Evolutionary conservation across 2,797 vertebrate genomes (phyloP), one percentile per base, ranked within the genome.

Genomic region (Euthynnus affinis): DNA sequence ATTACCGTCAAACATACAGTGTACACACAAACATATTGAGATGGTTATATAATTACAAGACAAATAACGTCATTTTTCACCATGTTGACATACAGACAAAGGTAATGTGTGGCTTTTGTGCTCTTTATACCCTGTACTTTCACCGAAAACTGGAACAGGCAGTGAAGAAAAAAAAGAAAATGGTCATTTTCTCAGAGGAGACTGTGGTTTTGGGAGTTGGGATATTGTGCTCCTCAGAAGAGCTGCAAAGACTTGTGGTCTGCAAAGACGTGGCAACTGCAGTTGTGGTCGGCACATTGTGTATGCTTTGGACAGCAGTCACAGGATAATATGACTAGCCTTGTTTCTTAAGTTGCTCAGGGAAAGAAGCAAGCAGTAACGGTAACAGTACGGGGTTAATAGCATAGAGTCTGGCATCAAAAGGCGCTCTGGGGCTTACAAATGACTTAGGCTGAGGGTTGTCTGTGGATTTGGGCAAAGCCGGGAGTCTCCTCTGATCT

Each of bases 181-280:
- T 59, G 0, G 65, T 70, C 4, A 29, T 88, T 88, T 86, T 80
- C 80, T 68, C 52, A 67, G 69, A 71, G 83, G 76, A 49, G 73
- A 59, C 56, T 49, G 86, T 62, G 83, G 82, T 90, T 88, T 18
- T 64, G 48, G 10, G 72, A 58, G 74, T 80, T 68, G 78, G 80
- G 56, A 84, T 76, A 69, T 78, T 82, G 77, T 84, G 81, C 74
- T 83, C 66, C 68, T 89, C 73, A 82, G 87, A 48, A 13, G 53
- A 74, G 57, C 76, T 71, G 82, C 87, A 74, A 88, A 87, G 86
- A 53, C 89, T 58, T 83, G 85, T 71, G 84, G 91, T 79, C 58
- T 60, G 74, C 74, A 53, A 71, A 90, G 90, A 91, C 69, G 71
- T 88, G 85, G 86, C 87, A 86, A 76, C 86, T 71, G 88, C 76